Evolutionary conservation across 2,113 vertebrate genomes (phyloP).

Genomic region (Myrmophylax atrothorax): DNA sequence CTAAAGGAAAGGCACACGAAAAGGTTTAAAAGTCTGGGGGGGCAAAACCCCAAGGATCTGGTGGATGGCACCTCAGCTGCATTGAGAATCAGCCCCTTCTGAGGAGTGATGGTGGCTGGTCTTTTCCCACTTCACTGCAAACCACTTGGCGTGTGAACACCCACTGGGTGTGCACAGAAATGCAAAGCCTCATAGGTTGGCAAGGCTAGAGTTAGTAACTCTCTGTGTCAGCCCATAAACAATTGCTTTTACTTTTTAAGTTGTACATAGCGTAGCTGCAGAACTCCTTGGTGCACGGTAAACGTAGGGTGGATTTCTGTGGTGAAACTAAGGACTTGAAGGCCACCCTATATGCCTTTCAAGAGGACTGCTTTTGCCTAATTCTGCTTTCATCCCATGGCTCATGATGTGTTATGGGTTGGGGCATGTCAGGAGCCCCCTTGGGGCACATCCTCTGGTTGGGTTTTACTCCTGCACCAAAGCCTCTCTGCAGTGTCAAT

Average conservation of each 20-base stretch:
- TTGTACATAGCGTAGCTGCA: not conserved
- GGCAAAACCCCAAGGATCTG: not conserved
- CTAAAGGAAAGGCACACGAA: not conserved
- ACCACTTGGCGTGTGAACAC: not conserved
- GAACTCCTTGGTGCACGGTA: not conserved
- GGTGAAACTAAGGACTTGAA: not conserved
- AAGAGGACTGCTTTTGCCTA: not conserved
- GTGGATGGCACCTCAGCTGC: not conserved
- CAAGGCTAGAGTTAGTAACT: not conserved
- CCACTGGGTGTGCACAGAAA: not conserved
- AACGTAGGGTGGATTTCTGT: not conserved
- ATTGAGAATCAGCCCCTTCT: not conserved
- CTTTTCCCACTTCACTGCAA: not conserved
- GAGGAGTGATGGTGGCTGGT: fast-evolving
- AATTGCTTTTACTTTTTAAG: not conserved
- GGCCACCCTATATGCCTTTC: not conserved
- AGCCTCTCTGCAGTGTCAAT: not conserved
- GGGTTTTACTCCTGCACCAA: not conserved
- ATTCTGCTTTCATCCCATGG: not conserved
- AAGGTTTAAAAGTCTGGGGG: not conserved
- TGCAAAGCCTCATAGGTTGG: not conserved
- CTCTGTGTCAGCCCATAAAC: not conserved
- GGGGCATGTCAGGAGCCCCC: not conserved
- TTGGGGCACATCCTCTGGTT: not conserved
- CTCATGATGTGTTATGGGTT: fast-evolving